A percentile compares a stretch with the other conserved stretches of the same genome.
These are phyloP conservation scores for Cavia aperea DNA, from an alignment of 2,113 vertebrate species.

Conservation along the genomic window DNA sequence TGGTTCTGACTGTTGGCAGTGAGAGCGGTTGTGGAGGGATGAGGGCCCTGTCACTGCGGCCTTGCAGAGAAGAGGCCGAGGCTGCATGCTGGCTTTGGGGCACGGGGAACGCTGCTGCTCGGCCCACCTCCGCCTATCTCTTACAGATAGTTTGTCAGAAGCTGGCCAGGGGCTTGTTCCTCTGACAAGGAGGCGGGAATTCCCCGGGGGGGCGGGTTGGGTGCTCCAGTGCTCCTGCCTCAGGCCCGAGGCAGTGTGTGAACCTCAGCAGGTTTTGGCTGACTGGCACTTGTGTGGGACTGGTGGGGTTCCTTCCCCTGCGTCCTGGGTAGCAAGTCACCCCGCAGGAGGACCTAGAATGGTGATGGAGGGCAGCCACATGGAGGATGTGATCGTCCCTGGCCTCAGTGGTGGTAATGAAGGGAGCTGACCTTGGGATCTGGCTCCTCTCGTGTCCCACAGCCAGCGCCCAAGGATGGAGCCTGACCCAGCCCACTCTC, in stretches of 20 bases:
- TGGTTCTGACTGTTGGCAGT: not conserved
- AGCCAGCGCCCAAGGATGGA: not conserved
- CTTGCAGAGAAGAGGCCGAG: not conserved
- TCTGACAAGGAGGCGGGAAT: not conserved
- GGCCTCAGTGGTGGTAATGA: not conserved
- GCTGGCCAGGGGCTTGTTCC: rapidly evolving
- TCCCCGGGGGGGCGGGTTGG: too few species aligned
- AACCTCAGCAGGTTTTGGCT: not conserved
- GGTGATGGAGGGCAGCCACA: too few species aligned
- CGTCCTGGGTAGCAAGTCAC: not conserved
- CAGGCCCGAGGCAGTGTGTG: not conserved
- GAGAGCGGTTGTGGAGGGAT: not conserved
- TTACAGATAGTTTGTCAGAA: not conserved
- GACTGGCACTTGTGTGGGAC: too few species aligned
- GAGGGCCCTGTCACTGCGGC: too few species aligned
- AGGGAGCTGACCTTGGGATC: not conserved
- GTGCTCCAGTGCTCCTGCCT: rapidly evolving
- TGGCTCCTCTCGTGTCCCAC: not conserved
- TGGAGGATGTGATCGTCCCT: not conserved
- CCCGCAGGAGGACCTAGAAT: not conserved
- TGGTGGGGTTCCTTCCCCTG: too few species aligned
- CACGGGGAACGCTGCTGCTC: rapidly evolving
- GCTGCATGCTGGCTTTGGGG: not conserved
- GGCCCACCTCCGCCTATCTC: not conserved
- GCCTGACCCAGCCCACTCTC: not conserved